A percentile compares a stretch with the other conserved stretches of the same genome.
phyloP scores from a whole-genome alignment of 1,140 invertebrate genomes.

The Pseudomyrmex cubaensis region DNA sequence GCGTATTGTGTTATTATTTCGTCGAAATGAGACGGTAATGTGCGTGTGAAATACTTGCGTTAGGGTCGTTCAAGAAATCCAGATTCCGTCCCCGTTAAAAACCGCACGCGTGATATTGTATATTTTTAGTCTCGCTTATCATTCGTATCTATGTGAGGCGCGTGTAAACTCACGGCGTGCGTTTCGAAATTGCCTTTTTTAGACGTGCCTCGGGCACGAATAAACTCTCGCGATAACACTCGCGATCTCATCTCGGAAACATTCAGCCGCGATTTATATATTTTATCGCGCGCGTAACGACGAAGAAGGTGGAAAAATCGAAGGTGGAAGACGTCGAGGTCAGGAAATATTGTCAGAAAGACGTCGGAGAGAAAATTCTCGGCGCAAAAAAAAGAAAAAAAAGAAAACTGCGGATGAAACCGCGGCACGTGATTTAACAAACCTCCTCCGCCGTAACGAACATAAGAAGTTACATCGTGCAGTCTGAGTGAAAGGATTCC shows the following conservation, averaged over 20 bases:
- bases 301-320: no score
- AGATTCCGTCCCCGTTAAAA: not conserved
- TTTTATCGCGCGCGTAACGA: no score
- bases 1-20: no score
- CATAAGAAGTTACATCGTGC: slow-evolving; percentile 58
- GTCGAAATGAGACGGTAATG: not conserved
- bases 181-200: not conserved
- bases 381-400: no score
- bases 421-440: slow-evolving; percentile 50
- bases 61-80: not conserved
- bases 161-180: not conserved
- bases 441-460: slow-evolving; percentile 40
- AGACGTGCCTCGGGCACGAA: not conserved
- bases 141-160: not conserved
- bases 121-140: slow-evolving; percentile 1
- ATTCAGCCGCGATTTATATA: not conserved
- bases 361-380: slow-evolving; percentile 1
- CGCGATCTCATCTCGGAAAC: slow-evolving; percentile 20
- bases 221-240: slow-evolving; percentile 11
- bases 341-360: not conserved
- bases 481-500: slow-evolving; percentile 66
- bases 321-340: no score
- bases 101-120: not conserved
- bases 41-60: not conserved
- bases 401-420: not conserved